Base-by-base conservation (phyloP, 2,797 vertebrate species). In the Eidolon dupreanum region DNA sequence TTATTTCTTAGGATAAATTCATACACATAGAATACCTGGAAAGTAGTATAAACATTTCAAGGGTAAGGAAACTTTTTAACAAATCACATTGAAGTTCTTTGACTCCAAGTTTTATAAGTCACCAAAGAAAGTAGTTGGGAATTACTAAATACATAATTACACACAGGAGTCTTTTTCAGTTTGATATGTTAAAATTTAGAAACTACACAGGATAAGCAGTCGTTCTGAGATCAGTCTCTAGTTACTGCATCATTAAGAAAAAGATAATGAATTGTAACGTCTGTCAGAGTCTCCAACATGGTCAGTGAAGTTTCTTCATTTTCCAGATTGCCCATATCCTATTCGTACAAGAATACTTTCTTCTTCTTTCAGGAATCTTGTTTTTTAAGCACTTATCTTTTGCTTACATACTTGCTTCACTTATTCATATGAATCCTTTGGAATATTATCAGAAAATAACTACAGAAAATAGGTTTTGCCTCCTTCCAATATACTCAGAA, bases 141-240 rank as follows among this genome's bases (percentile, higher is more conserved):
- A 74, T 85, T 88, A 26, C 19, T 65, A 28, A 83, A 66, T 79
- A 33, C 8, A 43, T 12, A 66, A 53, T 77, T 93, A 57, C n/a
- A 96, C 93, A 81, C 61, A 68, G 17, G 65, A 87, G 43, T 46
- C 24, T 41, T 74, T 86, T 89, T 86, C 49, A 70, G 41, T 74
- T 95, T 83, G 84, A 79, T 77, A 68, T 22, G 12, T 59, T 90
- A 95, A 96, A 74, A 89, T 77, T 71, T 86, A 89, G 61, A 91
- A 92, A 87, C 28, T 79, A 43, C 65, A 61, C 6, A 33, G 28
- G 10, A 46, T 71, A 87, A 59, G 13, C n/a, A 86, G 38, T 31
- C 68, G 49, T 79, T 92, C 26, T 90, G 33, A 95, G 46, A 55
- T 16, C 9, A 49, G 20, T 19, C 31, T 81, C 66, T 33, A 84